A percentile compares a stretch with the other conserved stretches of the same genome.
Evolutionary conservation across 2,888 invertebrate species (phyloP).

Genomic region (Drosophila koepferae): DNA sequence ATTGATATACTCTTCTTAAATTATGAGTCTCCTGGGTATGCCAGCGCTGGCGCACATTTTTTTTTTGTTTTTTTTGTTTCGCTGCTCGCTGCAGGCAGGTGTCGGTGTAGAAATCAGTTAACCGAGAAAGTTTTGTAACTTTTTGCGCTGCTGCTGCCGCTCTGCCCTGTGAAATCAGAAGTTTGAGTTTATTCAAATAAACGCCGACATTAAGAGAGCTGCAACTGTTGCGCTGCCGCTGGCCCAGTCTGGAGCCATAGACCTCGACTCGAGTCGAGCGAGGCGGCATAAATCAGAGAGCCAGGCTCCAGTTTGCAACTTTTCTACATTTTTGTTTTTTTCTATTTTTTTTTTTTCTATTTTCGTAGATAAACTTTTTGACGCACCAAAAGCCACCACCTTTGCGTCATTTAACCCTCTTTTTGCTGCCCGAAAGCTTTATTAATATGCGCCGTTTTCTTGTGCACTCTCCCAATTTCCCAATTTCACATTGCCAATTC

Average conservation of each 20-base stretch:
- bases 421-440: constrained; percentile 49
- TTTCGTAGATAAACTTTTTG: constrained; percentile 74
- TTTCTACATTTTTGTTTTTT: constrained; percentile 25
- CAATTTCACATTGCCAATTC: constrained; percentile 48
- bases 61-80: constrained; percentile 18
- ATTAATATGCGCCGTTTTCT: constrained; percentile 76
- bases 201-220: constrained; percentile 80
- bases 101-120: constrained; percentile 77
- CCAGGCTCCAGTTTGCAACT: constrained; percentile 52
- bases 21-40: constrained; percentile 76
- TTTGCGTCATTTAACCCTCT: constrained; percentile 75
- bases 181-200: constrained; percentile 81
- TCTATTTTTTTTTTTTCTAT: constrained; percentile 14
- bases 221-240: constrained; percentile 70
- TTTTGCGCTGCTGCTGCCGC: constrained; percentile 39
- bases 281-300: constrained; percentile 71
- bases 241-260: constrained; percentile 9
- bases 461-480: constrained; percentile 25
- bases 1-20: constrained; percentile 80
- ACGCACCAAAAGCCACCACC: constrained; percentile 62
- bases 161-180: constrained; percentile 68
- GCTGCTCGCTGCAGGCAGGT: constrained; percentile 72
- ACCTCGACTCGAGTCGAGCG: constrained; percentile 52
- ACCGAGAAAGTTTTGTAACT: constrained; percentile 77
- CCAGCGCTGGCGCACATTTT: constrained; percentile 23